Evolutionary conservation across 2,888 invertebrate species (phyloP).

Genomic region (Ecliptopera silaceata): DNA sequence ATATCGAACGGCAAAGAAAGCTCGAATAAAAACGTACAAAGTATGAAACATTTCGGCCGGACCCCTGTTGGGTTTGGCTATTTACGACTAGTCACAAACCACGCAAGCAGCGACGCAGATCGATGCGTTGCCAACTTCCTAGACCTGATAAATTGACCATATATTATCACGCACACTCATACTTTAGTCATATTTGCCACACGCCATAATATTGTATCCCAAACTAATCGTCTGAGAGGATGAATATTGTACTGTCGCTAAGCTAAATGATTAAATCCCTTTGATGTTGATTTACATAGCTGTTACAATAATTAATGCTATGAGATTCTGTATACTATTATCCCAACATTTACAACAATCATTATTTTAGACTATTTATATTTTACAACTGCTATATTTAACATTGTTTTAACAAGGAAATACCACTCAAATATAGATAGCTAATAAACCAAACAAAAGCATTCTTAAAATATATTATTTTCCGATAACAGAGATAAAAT

Average conservation of each 20-base stretch:
- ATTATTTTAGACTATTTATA: neutral
- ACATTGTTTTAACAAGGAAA: neutral
- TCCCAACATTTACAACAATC: neutral
- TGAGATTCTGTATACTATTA: neutral
- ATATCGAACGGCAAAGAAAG: slow-evolving; percentile 10
- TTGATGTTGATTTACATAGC: slow-evolving; percentile 11
- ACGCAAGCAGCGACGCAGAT: slow-evolving; percentile 25
- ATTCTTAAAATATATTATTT: slow-evolving; percentile 14
- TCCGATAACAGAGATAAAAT: slow-evolving; percentile 8
- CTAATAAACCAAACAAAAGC: neutral
- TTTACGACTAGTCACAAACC: slow-evolving; percentile 26
- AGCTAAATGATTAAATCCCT: slow-evolving; percentile 2
- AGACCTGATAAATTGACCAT: slow-evolving; percentile 36
- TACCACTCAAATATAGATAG: neutral
- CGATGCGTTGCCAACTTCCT: slow-evolving; percentile 39
- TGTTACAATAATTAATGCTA: slow-evolving; percentile 1
- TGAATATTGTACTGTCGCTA: slow-evolving; percentile 2
- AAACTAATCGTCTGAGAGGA: slow-evolving; percentile 17
- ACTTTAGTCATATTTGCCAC: slow-evolving; percentile 27
- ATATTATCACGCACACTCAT: slow-evolving; percentile 28
- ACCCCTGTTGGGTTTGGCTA: slow-evolving; percentile 30
- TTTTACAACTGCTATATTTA: neutral
- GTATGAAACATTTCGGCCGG: slow-evolving; percentile 28
- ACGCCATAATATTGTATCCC: slow-evolving; percentile 18
- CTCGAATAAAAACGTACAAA: slow-evolving; percentile 24